A percentile compares a stretch with the other conserved stretches of the same genome.
These are phyloP conservation scores for Peromyscus leucopus DNA, from an alignment of 2,113 vertebrate species.

Conservation along the genomic window DNA sequence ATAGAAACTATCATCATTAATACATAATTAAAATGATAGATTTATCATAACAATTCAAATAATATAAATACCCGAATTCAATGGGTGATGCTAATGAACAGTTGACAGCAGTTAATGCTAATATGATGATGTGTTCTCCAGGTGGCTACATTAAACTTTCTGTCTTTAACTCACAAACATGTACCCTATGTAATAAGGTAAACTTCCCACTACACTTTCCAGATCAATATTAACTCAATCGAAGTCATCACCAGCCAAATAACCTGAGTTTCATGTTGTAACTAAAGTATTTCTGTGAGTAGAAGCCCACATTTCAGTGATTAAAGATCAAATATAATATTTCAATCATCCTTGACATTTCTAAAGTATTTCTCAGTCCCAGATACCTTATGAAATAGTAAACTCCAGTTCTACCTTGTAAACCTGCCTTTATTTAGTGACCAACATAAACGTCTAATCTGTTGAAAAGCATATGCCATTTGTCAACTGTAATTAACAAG, in stretches of 20 bases:
- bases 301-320: not conserved
- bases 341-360: not conserved
- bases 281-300: not conserved
- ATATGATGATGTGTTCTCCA: not conserved
- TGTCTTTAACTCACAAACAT: not conserved
- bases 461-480: not conserved
- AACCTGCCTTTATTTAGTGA: not conserved
- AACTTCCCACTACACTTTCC: not conserved
- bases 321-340: not conserved
- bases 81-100: not conserved
- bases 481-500: not conserved
- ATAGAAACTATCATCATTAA: not conserved
- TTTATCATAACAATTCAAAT: not conserved
- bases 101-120: not conserved
- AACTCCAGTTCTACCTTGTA: not conserved
- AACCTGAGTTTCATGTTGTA: not conserved
- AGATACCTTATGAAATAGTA: not conserved
- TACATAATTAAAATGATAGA: not conserved
- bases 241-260: not conserved
- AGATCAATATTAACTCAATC: not conserved
- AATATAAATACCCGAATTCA: not conserved
- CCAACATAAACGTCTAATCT: not conserved
- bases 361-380: not conserved
- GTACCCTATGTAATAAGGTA: not conserved
- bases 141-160: not conserved